Conservation (phyloP, 2,113 vertebrate genomes). For the Cryptoleucopteryx plumbea region DNA sequence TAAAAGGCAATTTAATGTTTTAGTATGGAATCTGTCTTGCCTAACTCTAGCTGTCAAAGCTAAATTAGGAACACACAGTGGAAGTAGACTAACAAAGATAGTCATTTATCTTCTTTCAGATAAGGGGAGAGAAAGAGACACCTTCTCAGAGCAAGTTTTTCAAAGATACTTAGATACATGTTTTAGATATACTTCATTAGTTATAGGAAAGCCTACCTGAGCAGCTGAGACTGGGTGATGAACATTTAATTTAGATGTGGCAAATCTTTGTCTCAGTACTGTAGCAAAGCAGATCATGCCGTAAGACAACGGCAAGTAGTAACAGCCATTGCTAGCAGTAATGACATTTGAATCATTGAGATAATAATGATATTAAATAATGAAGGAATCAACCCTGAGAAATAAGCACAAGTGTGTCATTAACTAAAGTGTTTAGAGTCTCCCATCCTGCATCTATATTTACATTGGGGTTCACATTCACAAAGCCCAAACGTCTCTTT, state of each 20-base stretch:
- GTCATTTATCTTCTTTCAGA: background rate
- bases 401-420: background rate
- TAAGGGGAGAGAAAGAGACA: background rate
- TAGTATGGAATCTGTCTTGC: background rate
- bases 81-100: background rate
- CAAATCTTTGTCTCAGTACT: background rate
- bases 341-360: background rate
- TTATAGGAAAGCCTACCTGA: background rate
- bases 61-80: background rate
- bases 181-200: background rate
- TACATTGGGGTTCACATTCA: background rate
- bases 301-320: background rate
- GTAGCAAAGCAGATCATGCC: background rate
- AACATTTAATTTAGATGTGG: background rate
- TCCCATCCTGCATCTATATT: background rate
- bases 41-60: background rate
- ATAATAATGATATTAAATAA: background rate
- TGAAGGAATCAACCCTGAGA: background rate
- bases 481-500: background rate
- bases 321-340: background rate
- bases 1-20: slow-evolving; percentile 19
- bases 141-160: background rate
- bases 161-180: background rate
- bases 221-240: background rate
- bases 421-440: background rate